Evolutionary conservation across 1,140 invertebrate species (phyloP).

Genomic region (Aporrectodea caliginosa): DNA sequence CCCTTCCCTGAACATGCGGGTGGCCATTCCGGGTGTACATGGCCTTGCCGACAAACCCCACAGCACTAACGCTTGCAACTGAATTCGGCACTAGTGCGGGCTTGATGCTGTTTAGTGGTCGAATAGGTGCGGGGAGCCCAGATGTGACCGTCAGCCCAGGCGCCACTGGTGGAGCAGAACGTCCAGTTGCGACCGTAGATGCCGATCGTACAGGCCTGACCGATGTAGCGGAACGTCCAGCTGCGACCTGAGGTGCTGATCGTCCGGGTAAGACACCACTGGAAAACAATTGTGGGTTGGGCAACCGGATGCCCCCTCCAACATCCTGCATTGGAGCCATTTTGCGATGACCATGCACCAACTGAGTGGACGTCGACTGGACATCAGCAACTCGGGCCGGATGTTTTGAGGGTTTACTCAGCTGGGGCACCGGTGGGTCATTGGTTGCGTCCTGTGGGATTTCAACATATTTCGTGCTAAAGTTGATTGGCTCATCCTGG

Average conservation of each 20-base stretch:
- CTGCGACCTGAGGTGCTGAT: not conserved
- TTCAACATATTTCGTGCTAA: constrained; percentile 33
- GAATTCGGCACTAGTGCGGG: no score
- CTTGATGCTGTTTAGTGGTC: no score
- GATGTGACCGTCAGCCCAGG: no score
- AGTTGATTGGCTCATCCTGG: constrained; percentile 32
- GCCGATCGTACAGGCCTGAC: no score
- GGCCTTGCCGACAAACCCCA: not conserved
- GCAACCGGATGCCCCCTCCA: not conserved
- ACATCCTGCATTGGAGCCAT: not conserved
- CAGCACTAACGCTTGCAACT: not conserved
- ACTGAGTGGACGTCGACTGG: constrained; percentile 8
- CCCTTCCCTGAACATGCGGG: not conserved
- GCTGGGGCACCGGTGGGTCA: not conserved
- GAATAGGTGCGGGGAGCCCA: no score
- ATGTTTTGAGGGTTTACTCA: not conserved
- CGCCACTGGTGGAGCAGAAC: no score
- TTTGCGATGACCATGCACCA: not conserved
- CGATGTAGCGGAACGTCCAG: not conserved
- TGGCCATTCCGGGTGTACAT: not conserved
- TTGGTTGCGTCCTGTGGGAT: not conserved
- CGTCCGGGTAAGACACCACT: no score
- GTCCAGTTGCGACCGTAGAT: not conserved
- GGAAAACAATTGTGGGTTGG: not conserved
- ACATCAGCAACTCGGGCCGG: not conserved